Percentiles rank a stretch among this genome's conserved stretches.
Evolutionary conservation across 2,888 invertebrate species (phyloP).

Genomic region (Heliconius charithonia): DNA sequence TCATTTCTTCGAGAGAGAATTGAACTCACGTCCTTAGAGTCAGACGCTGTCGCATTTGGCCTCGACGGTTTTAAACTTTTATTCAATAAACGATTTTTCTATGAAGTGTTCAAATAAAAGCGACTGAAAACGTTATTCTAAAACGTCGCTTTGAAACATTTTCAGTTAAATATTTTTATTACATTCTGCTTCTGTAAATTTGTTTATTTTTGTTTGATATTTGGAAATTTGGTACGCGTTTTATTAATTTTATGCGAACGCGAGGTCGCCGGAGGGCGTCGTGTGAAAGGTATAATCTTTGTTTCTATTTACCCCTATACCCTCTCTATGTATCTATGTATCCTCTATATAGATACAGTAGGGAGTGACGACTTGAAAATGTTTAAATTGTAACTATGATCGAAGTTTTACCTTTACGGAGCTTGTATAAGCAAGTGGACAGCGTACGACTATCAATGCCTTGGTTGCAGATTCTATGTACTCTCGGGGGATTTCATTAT

Average conservation of each 20-base stretch:
- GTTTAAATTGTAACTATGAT: neutral
- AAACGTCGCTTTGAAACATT: constrained; percentile 8
- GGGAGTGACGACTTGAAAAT: neutral
- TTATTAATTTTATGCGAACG: constrained; percentile 9
- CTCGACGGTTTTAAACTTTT: neutral
- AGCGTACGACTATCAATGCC: too few relatives aligned
- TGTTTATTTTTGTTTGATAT: constrained; percentile 17
- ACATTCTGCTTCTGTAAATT: constrained; percentile 9
- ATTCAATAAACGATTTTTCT: constrained; percentile 6
- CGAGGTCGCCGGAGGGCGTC: neutral
- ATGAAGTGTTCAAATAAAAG: constrained; percentile 2
- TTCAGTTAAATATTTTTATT: constrained; percentile 15
- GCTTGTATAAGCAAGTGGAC: too few relatives aligned
- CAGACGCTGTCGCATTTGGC: neutral
- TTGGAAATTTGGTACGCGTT: constrained; percentile 12
- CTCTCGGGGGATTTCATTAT: too few relatives aligned
- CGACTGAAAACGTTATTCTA: neutral
- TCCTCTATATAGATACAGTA: neutral
- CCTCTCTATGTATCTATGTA: too few relatives aligned
- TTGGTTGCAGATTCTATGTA: too few relatives aligned
- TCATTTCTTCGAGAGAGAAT: neutral
- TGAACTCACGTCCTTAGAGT: neutral
- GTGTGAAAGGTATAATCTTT: constrained; percentile 7
- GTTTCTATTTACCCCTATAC: neutral
- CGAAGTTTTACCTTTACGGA: too few relatives aligned